A percentile compares a stretch with the other conserved stretches of the same genome.
phyloP scores from a whole-genome alignment of 1,140 invertebrate genomes.

The Leptonema lineaticorne region DNA sequence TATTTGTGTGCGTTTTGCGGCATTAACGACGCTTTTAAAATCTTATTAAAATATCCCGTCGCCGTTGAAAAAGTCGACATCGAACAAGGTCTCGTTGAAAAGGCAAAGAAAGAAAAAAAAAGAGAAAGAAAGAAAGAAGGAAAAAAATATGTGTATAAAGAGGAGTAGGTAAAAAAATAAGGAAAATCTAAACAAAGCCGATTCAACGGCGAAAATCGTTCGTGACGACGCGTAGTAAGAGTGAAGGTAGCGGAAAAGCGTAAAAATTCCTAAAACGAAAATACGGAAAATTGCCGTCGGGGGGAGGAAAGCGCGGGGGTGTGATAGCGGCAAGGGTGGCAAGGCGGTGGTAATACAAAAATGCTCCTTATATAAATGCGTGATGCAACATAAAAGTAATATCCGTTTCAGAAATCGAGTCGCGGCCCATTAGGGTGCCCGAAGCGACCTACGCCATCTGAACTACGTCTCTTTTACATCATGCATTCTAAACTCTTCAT shows the following conservation, averaged over 20 bases:
- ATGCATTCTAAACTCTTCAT: too few relatives aligned
- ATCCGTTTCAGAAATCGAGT: conserved; percentile 30
- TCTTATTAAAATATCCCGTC: not conserved
- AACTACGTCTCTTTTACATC: not conserved
- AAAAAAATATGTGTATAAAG: too few relatives aligned
- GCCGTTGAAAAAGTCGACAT: not conserved
- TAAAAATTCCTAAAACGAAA: not conserved
- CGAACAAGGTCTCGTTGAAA: not conserved
- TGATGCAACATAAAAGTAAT: conserved; percentile 32
- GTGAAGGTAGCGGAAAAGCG: not conserved
- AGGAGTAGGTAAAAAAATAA: too few relatives aligned
- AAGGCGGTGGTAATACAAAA: too few relatives aligned
- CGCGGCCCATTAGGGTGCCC: conserved; percentile 18
- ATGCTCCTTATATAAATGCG: conserved; percentile 27
- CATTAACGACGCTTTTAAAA: not conserved
- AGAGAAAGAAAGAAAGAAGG: not conserved
- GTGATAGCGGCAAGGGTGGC: too few relatives aligned
- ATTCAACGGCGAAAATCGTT: not conserved
- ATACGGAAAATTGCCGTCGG: conserved; percentile 19
- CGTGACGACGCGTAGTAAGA: too few relatives aligned
- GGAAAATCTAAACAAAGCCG: too few relatives aligned
- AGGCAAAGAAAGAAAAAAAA: not conserved
- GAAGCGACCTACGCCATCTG: conserved; percentile 2
- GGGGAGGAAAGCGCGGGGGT: too few relatives aligned
- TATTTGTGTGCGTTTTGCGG: not conserved